phyloP scores from a whole-genome alignment of 1,140 invertebrate species.

The Argopecten irradians region DNA sequence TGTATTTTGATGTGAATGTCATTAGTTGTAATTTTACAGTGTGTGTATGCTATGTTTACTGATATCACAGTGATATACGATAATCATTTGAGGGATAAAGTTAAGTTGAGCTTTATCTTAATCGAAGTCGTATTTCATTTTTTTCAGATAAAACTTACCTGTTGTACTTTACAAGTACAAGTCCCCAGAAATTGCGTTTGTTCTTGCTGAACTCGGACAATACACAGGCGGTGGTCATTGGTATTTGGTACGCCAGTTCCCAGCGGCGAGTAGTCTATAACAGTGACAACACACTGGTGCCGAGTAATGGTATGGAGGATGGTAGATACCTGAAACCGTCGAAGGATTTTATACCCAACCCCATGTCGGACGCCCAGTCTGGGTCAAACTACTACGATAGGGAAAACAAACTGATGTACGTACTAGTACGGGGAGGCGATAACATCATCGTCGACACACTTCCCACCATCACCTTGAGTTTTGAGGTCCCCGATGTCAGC shows the following conservation, averaged over 20 bases:
- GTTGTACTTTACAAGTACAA: conserved; percentile 63
- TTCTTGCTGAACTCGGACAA: conserved; percentile 58
- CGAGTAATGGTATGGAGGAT: conserved; percentile 55
- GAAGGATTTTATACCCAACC: conserved; percentile 1
- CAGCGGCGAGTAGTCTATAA: conserved; percentile 65
- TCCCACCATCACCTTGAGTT: conserved; percentile 50
- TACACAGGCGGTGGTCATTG: conserved; percentile 53
- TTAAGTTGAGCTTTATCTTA: background rate
- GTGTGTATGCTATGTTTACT: background rate
- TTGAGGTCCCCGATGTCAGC: conserved; percentile 56
- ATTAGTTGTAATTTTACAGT: background rate
- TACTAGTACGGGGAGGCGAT: conserved; percentile 44
- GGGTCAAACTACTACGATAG: conserved; percentile 58
- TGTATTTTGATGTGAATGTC: background rate
- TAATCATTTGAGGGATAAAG: background rate
- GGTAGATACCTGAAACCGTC: background rate
- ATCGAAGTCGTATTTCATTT: conserved; percentile 10
- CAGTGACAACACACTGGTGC: conserved; percentile 52
- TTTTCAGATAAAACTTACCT: conserved; percentile 55
- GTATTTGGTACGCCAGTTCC: conserved; percentile 58
- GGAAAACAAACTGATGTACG: conserved; percentile 48
- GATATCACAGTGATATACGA: no score
- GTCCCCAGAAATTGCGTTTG: conserved; percentile 64
- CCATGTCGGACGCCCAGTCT: background rate
- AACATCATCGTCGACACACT: conserved; percentile 41